Evolutionary conservation across 30 jellyfish, hydroid and myxozoan genomes (phyloP), one percentile per base, ranked within the genome.

Genomic region (Aurelia sp.): DNA sequence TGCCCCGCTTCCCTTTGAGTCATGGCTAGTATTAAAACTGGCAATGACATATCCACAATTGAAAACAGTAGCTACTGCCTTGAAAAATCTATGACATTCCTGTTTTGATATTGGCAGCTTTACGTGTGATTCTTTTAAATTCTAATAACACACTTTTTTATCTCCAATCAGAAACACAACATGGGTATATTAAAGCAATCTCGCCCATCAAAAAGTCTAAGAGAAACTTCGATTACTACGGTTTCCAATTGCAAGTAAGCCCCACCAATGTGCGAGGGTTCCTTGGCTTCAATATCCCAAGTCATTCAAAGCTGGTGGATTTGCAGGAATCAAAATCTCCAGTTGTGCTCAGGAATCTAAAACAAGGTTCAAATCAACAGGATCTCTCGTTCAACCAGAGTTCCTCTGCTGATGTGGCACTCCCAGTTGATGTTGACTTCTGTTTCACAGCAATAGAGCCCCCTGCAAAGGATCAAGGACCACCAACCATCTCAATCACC

Each of bases 221-320:
- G 48, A 60, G 33, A 55, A 57, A 59, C 67, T 50, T 17, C 33
- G 52, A 55, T 27, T 52, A 75, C 58, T 75, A 75, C 24, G 74
- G 53, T 60, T 75, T 75, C 27, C 16, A 35, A 2, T 55, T 75
- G 27, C 86, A 75, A 75, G 51, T 60, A 18, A 75, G 86, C 74
- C 86, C 86, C 55, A 48, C 7, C 52, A 75, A 20, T 30, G 74
- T 75, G 18, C 31, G 74, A 52, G 22, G 35, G 47, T 76, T 75
- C 2, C 50, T 75, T 75, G 73, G 30, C 12, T 75, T 16, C 74
- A 75, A 75, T 33, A 38, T 38, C 3, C 48, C 48, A 27, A 2
- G 48, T 38, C 48, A 38, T 6, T 1, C 48, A 6, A 38, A 38
- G 51, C 69, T 44, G 59, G 11, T 30, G 53, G 44, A 75, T 44